phyloP scores from a whole-genome alignment of 2,797 vertebrate species.

The Varecia variegata region DNA sequence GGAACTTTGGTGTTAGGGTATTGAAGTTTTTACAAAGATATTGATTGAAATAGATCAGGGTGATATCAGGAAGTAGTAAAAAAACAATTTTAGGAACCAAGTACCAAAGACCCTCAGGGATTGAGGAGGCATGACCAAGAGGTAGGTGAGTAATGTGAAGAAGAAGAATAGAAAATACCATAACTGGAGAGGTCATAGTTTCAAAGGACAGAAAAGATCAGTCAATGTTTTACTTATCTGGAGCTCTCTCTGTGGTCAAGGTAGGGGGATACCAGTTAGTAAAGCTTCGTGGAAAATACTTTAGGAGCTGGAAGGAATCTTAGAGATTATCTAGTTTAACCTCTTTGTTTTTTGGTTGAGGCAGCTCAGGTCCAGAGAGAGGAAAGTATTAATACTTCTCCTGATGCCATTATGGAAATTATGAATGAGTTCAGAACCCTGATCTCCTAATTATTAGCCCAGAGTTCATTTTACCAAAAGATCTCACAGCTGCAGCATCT shows the following conservation, averaged over 20 bases:
- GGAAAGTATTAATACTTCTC: neutral
- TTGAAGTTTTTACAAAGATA: constrained; percentile 8
- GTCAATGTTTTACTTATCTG: neutral
- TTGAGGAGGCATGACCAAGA: neutral
- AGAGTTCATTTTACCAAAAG: constrained; percentile 12
- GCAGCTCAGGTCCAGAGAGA: constrained; percentile 4
- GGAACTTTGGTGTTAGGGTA: constrained; percentile 10
- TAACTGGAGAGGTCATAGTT: neutral
- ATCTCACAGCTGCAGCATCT: neutral
- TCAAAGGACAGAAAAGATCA: neutral
- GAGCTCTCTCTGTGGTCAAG: neutral
- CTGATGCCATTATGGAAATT: neutral
- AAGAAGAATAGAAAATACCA: neutral
- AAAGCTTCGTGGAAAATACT: neutral
- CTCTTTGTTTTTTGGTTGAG: constrained; percentile 31
- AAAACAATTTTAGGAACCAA: constrained; percentile 8
- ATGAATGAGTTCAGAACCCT: neutral
- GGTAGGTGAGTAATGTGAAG: neutral
- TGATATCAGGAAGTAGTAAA: neutral
- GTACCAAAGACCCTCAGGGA: neutral
- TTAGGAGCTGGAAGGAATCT: constrained; percentile 1
- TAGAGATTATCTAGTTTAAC: neutral
- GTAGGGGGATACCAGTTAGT: neutral
- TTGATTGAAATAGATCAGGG: neutral
- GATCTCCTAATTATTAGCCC: neutral